Evolutionary conservation across 2,797 vertebrate genomes (phyloP), one percentile per base, ranked within the genome.

Genomic region (Echeneis naucrates): DNA sequence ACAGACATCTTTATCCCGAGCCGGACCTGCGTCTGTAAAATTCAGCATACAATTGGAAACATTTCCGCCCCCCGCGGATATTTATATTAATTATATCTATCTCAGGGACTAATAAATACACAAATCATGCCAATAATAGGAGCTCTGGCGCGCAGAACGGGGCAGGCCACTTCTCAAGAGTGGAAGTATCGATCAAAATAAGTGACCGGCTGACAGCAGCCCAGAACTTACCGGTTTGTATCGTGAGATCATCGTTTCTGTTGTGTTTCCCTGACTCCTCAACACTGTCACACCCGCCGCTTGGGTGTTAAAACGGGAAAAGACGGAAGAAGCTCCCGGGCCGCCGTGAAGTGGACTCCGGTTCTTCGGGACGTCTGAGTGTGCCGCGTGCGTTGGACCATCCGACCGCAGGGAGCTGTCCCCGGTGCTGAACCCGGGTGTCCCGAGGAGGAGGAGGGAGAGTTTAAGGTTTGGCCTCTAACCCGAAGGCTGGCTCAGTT

Each of bases 371-470:
- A 62, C 72, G 47, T 51, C 50, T 70, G 2, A 19, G 21, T 30
- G 72, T 58, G 67, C 62, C 24, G 27, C 65, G 70, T n/a, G 48
- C 24, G 60, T 84, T 42, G 42, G 77, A 78, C 17, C 72, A 2
- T 60, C 19, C 27, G 42, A 42, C 47, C 30, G 17, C 59, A 7
- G 59, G 84, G 92, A 91, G 89, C 94, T 95, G 81, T 86, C 94
- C 94, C 57, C 78, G 93, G 95, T 95, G 84, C 94, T 95, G 93
- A 94, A 93, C 84, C 68, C 70, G 80, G 68, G 75, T 35, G 75
- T 32, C 68, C 72, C 33, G 30, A 30, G 61, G 58, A 71, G 74
- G 66, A 72, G 33, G 54, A 75, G 19, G 33, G 50, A 21, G 16
- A 16, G n/a, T n/a, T n/a, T n/a, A n/a, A n/a, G 51, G 58, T 77